phyloP scores from a whole-genome alignment of 2,797 vertebrate species.

The Spinibarbus caldwelli region DNA sequence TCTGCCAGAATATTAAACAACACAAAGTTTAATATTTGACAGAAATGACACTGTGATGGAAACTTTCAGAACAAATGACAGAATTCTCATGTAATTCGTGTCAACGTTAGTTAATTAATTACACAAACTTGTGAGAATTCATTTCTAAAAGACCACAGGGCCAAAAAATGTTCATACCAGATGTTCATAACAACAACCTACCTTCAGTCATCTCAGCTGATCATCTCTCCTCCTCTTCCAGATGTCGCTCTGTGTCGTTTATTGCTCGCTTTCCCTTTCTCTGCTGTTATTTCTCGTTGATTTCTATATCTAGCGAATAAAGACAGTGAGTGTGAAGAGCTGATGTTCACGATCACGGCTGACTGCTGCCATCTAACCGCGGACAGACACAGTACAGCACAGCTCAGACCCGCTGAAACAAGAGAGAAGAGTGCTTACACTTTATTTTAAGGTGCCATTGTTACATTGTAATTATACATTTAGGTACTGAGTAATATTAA shows the following conservation, averaged over 20 bases:
- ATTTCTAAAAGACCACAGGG: not conserved
- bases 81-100: not conserved
- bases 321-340: constrained; percentile 50
- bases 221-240: constrained; percentile 4
- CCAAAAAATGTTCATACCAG: not conserved
- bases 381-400: not conserved
- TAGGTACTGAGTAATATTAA: too few species aligned
- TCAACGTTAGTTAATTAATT: not conserved
- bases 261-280: not conserved
- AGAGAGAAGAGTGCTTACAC: too few species aligned
- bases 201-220: constrained; percentile 36
- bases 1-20: not conserved
- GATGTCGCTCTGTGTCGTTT: not conserved
- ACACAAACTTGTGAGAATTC: not conserved
- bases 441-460: not conserved
- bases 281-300: not conserved
- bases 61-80: not conserved
- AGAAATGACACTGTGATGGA: not conserved
- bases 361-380: constrained; percentile 95
- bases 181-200: not conserved
- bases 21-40: not conserved
- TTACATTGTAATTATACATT: too few species aligned
- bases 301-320: constrained; percentile 47
- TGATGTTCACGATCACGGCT: constrained; percentile 77
- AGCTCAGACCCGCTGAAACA: too few species aligned